Base-by-base conservation (phyloP, 2,113 vertebrate species). In the Apeltes quadracus region DNA sequence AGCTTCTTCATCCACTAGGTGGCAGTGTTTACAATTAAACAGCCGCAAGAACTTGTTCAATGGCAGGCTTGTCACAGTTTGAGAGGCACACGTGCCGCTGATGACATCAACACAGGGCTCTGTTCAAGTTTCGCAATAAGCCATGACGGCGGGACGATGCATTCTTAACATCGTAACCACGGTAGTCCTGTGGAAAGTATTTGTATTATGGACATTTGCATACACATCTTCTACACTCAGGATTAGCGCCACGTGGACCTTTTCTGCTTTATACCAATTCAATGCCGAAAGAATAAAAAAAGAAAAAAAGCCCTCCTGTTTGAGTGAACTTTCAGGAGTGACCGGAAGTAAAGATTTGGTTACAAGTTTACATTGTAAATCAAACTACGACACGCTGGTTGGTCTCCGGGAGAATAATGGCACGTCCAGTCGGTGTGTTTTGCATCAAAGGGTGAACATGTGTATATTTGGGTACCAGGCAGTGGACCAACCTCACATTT, bases 1-100 rank as follows among this genome's bases (percentile, higher is more conserved):
- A 0, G 15, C 16, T 6, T 27, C 23, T 25, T 0, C 1, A 7
- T 12, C 63, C 87, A 66, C 75, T 63, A 89, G 86, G 70, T 82
- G 83, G 75, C 82, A 84, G 75, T 55, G 7, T 11, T 1, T 12
- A 4, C 61, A 38, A 78, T 36, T 32, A 41, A 10, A 18, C 22
- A n/a, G 11, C 5, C 32, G 5, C 32, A 5, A 22, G 7, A 14
- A 1, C 13, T 29, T 27, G 11, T 32, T 13, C 11, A 6, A 7
- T 1, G 11, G 7, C 20, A 34, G 14, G 13, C 7, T 12, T 29
- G 48, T 27, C 9, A 2, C 3, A 48, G 5, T 20, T 39, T 50
- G 34, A 41, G 54, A 55, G 27, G 16, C 23, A 44, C 4, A 22
- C 4, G 14, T 44, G 23, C 16, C 29, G 15, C 25, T 29, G 16